A percentile compares a stretch with the other conserved stretches of the same genome.
Evolutionary conservation across 2,797 vertebrate species (phyloP).

Genomic region (Protonibea diacanthus): DNA sequence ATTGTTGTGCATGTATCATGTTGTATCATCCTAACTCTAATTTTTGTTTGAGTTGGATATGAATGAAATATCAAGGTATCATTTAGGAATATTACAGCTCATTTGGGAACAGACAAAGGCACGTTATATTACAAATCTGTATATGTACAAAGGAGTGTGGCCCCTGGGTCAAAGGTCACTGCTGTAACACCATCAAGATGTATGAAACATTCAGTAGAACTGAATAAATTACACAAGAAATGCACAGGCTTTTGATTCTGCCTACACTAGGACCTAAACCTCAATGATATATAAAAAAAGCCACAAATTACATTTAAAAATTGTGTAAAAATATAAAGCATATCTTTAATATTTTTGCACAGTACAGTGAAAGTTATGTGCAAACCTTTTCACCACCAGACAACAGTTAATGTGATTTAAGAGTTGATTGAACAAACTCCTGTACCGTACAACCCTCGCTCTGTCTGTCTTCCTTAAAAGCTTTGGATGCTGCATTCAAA

Average conservation of each 20-base stretch:
- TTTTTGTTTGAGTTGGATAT: conserved; percentile 45
- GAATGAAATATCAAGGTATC: conserved; percentile 36
- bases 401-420: conserved; percentile 56
- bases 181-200: conserved; percentile 34
- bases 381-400: conserved; percentile 47
- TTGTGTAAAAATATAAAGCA: conserved; percentile 77
- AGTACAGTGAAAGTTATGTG: conserved; percentile 45
- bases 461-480: background rate
- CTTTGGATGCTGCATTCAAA: conserved; percentile 31
- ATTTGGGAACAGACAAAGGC: conserved; percentile 66
- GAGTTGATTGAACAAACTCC: conserved; percentile 58
- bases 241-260: conserved; percentile 57
- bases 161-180: conserved; percentile 55
- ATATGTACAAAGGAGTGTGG: conserved; percentile 79
- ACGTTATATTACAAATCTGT: conserved; percentile 69
- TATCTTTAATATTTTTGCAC: conserved; percentile 58
- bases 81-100: conserved; percentile 65
- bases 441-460: conserved; percentile 25
- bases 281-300: conserved; percentile 57
- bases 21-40: conserved; percentile 42
- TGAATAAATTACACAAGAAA: conserved; percentile 71
- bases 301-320: conserved; percentile 62
- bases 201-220: conserved; percentile 56
- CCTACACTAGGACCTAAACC: conserved; percentile 23
- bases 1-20: conserved; percentile 59